These are phyloP conservation scores for Metallyticus violacea DNA, from an alignment of 2,888 invertebrate species.

Conservation along the genomic window DNA sequence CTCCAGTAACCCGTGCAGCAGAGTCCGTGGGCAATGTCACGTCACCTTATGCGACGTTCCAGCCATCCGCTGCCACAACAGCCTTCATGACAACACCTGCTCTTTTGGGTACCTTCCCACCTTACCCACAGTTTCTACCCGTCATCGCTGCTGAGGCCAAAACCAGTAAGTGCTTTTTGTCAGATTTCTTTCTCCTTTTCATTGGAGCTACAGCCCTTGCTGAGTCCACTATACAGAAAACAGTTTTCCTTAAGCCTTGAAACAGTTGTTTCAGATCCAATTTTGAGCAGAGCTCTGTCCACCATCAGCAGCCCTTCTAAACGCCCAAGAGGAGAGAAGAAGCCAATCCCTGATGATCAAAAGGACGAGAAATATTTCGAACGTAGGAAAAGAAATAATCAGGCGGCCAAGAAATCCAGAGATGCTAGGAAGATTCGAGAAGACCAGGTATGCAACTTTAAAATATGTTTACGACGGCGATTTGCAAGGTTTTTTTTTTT, in stretches of 20 bases:
- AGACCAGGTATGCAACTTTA: constrained; percentile 77
- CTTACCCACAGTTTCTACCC: constrained; percentile 25
- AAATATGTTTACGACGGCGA: no score
- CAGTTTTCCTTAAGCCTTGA: no score
- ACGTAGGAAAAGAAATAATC: constrained; percentile 80
- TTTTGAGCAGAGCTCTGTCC: constrained; percentile 3
- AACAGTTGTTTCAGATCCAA: neutral
- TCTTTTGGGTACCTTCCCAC: constrained; percentile 26
- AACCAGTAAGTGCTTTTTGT: constrained; percentile 14
- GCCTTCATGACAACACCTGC: constrained; percentile 17
- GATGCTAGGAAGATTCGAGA: constrained; percentile 85
- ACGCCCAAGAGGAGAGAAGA: constrained; percentile 74
- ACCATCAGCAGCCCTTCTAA: constrained; percentile 39
- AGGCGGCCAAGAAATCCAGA: constrained; percentile 88
- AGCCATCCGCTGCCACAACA: neutral
- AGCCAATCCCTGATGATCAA: constrained; percentile 80
- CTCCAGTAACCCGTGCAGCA: neutral
- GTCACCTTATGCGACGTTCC: neutral
- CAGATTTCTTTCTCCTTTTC: no score
- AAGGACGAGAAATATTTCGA: constrained; percentile 91
- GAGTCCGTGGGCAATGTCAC: neutral
- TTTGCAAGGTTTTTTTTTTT: no score
- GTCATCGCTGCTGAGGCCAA: constrained; percentile 16
- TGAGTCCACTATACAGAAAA: no score
- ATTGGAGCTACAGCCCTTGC: no score